Percentiles rank a stretch among this genome's conserved stretches.
These are phyloP conservation scores for Hydroisotoma schaefferi DNA, from an alignment of 2,888 invertebrate species.

Conservation along the genomic window DNA sequence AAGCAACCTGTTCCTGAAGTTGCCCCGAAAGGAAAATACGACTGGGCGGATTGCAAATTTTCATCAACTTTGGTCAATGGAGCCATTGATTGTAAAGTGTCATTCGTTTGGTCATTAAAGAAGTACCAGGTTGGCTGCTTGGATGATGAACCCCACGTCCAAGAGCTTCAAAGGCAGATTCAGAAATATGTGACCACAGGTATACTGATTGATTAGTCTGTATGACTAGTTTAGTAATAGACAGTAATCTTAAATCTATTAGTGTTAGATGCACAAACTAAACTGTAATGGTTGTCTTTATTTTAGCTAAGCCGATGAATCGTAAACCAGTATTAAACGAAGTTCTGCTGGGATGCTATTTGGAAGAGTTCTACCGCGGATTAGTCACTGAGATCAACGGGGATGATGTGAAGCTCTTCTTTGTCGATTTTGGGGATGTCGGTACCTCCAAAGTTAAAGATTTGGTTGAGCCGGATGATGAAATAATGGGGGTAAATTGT, in stretches of 20 bases:
- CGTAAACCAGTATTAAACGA: constrained; percentile 25
- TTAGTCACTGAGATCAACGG: constrained; percentile 13
- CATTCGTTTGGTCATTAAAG: constrained; percentile 11
- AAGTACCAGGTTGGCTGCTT: constrained; percentile 10
- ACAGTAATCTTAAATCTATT: neutral
- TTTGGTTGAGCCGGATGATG: constrained; percentile 10
- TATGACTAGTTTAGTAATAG: neutral
- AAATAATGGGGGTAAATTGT: constrained; percentile 34
- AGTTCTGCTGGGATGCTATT: constrained; percentile 33
- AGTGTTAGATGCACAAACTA: neutral
- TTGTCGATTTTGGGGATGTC: constrained; percentile 39
- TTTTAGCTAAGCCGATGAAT: constrained; percentile 7
- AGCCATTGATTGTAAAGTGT: constrained; percentile 3
- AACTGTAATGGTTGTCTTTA: neutral
- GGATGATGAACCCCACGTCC: constrained; percentile 8
- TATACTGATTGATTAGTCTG: constrained; percentile 1
- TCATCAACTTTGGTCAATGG: constrained; percentile 3
- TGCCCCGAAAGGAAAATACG: neutral
- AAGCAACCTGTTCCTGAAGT: neutral
- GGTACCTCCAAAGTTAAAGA: constrained; percentile 10
- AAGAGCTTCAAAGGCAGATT: constrained; percentile 3
- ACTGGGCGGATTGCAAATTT: constrained; percentile 3
- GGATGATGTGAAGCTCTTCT: constrained; percentile 12
- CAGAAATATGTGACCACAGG: neutral
- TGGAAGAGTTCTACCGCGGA: constrained; percentile 25